phyloP scores from a whole-genome alignment of 2,113 vertebrate genomes.

The Salvator merianae region DNA sequence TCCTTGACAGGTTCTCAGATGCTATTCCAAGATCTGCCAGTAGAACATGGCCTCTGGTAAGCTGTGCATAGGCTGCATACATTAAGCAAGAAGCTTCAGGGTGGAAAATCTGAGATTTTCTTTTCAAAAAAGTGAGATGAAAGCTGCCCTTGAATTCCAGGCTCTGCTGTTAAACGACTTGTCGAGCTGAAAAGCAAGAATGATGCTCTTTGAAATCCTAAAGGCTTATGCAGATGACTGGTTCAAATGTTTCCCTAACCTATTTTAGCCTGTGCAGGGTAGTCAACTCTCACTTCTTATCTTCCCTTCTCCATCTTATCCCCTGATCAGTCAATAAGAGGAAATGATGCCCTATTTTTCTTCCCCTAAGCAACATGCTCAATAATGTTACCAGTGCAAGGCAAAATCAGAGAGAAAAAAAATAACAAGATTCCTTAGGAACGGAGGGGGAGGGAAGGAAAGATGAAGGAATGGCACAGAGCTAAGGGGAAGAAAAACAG shows the following conservation, averaged over 20 bases:
- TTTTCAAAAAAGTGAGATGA: constrained; percentile 50
- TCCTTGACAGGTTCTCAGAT: neutral
- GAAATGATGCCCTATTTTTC: too few relatives aligned
- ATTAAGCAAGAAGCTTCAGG: neutral
- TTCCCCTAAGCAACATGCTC: too few relatives aligned
- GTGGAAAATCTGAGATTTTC: neutral
- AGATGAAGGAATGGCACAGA: too few relatives aligned
- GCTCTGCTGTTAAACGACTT: constrained; percentile 46
- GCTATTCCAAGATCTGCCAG: neutral
- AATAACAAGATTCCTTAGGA: too few relatives aligned
- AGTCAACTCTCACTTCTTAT: neutral
- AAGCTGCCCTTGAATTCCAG: constrained; percentile 61
- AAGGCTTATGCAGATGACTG: constrained; percentile 28
- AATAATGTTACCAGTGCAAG: too few relatives aligned
- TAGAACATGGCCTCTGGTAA: neutral
- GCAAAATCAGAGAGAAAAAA: too few relatives aligned
- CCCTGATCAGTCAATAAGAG: too few relatives aligned
- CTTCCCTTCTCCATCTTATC: neutral
- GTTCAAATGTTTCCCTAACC: neutral
- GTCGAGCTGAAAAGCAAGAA: constrained; percentile 49
- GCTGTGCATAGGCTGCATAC: neutral
- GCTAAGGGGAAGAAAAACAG: too few relatives aligned
- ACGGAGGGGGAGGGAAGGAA: too few relatives aligned
- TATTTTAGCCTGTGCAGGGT: neutral
- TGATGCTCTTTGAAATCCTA: constrained; percentile 62